Evolutionary conservation across 1,140 invertebrate species (phyloP).

Genomic region (Pogonomyrmex californicus): DNA sequence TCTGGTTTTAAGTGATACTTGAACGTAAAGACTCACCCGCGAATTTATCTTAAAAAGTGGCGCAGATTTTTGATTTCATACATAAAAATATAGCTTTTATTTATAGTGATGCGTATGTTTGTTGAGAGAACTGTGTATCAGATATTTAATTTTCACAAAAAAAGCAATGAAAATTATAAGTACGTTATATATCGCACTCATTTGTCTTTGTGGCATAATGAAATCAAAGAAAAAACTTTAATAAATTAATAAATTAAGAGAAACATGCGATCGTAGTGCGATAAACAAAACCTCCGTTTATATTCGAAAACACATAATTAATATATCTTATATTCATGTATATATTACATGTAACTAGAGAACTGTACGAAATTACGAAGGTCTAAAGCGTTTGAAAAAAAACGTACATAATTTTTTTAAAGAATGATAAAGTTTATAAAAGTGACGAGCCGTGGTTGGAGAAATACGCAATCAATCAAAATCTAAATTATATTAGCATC

Average conservation of each 20-base stretch:
- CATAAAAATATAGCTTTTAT: conserved; percentile 1
- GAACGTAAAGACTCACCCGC: background rate
- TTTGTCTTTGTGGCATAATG: background rate
- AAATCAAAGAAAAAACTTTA: background rate
- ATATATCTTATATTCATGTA: conserved; percentile 17
- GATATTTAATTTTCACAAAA: background rate
- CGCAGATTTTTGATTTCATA: background rate
- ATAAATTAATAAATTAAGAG: background rate
- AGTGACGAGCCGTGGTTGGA: background rate
- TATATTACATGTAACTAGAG: background rate
- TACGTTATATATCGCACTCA: background rate
- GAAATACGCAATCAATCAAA: background rate
- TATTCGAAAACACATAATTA: background rate
- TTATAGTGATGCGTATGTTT: background rate
- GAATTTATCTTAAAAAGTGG: conserved; percentile 10
- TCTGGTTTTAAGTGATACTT: conserved; percentile 29
- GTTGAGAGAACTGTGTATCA: background rate
- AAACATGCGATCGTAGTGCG: too few species aligned
- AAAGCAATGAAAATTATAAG: background rate
- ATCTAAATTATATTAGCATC: background rate
- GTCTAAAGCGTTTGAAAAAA: background rate
- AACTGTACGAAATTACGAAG: background rate
- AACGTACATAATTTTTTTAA: background rate
- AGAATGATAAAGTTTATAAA: background rate
- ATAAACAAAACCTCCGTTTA: background rate